A percentile compares a stretch with the other conserved stretches of the same genome.
phyloP scores from a whole-genome alignment of 1,140 invertebrate genomes.

The Leucophenga varia region DNA sequence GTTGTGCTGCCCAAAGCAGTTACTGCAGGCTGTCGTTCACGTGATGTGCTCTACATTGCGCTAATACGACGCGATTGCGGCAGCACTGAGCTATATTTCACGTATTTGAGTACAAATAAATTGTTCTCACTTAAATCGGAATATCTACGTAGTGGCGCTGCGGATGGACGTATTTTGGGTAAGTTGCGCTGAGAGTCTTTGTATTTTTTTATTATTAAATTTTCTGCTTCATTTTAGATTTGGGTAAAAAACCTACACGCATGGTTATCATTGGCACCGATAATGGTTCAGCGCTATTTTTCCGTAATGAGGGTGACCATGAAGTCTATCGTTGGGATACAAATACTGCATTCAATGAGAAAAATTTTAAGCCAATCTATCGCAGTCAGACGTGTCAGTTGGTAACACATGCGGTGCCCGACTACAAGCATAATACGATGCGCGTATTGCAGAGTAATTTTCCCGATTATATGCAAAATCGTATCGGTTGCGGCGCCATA shows the following conservation, averaged over 20 bases:
- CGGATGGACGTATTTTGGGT: constrained; percentile 59
- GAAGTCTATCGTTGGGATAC: constrained; percentile 67
- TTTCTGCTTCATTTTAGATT: constrained; percentile 46
- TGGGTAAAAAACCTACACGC: constrained; percentile 60
- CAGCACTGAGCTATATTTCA: constrained; percentile 61
- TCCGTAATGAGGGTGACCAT: constrained; percentile 61
- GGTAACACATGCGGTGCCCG: constrained; percentile 62
- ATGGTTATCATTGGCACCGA: constrained; percentile 66
- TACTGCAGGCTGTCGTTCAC: constrained; percentile 42
- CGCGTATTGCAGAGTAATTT: constrained; percentile 66
- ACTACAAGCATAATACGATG: constrained; percentile 61
- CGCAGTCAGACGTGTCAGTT: constrained; percentile 59
- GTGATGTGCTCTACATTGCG: constrained; percentile 64
- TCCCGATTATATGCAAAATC: constrained; percentile 64
- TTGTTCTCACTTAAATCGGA: constrained; percentile 62
- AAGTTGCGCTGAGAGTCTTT: constrained; percentile 16
- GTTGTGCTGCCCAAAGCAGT: constrained; percentile 62
- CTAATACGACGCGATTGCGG: constrained; percentile 59
- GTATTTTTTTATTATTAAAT: not conserved
- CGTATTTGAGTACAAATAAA: constrained; percentile 60
- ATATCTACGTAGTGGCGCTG: constrained; percentile 59
- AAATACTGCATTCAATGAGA: constrained; percentile 59
- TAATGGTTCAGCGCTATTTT: constrained; percentile 63
- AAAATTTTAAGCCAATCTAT: constrained; percentile 60
- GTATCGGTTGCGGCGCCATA: constrained; percentile 62